Evolutionary conservation across 2,797 vertebrate species (phyloP), one percentile per base, ranked within the genome.

Genomic region (Falco columbarius): DNA sequence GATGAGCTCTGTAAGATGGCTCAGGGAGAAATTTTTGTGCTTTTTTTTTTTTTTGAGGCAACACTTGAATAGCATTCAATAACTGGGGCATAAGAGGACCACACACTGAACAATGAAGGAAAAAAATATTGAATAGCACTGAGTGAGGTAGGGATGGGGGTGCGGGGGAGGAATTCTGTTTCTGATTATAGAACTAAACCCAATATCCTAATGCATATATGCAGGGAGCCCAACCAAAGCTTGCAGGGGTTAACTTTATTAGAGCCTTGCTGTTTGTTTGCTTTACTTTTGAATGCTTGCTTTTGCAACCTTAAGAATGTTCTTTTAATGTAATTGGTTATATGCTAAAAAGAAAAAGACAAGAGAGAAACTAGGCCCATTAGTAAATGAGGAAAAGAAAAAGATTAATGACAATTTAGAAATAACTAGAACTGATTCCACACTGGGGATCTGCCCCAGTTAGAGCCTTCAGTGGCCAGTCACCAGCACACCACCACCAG

Each of bases 321-420:
- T 74, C 72, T 52, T 38, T 44, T 55, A 86, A 58, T 56, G 24
- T 27, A 72, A 77, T 77, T 97, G 92, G 94, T 92, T 94, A 67
- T 34, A 17, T 40, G 86, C 73, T 85, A 74, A 92, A 58, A 81
- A 75, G 75, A 58, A 68, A 63, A 83, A 93, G 85, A 59, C 3
- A 21, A 47, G 3, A 21, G 76, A 82, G 90, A 89, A 96, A 96
- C 63, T 58, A 74, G 90, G 84, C 84, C 94, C 90, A 88, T 92
- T 95, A 95, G 81, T 29, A 96, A 91, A 95, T 92, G 93, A 95
- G 93, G 89, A 55, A 87, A 89, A 86, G 59, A 73, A 80, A 74
- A 81, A 92, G 92, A 96, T 94, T 96, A 96, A 95, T 92, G 84
- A 56, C 90, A 93, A 95, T 68, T 97, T 95, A 94, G 86, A 91